Evolutionary conservation across 2,113 vertebrate species (phyloP).

Genomic region (Chloropsis cyanopogon): DNA sequence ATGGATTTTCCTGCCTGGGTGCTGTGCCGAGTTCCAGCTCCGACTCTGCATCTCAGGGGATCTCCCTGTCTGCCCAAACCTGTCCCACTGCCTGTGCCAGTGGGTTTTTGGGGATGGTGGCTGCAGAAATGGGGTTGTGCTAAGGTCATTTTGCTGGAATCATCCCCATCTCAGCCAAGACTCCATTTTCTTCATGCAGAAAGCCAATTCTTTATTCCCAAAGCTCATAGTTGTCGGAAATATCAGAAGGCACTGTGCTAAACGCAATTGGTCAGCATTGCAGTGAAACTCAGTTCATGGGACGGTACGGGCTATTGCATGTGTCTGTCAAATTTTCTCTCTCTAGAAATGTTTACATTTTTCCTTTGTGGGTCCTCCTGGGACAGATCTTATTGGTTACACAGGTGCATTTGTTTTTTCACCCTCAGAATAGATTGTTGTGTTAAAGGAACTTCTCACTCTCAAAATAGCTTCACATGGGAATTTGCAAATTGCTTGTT

Average conservation of each 20-base stretch:
- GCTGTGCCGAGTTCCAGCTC: background rate
- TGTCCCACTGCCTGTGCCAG: background rate
- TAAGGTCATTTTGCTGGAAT: background rate
- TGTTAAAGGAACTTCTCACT: background rate
- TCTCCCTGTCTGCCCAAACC: background rate
- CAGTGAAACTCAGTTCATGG: background rate
- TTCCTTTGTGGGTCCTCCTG: background rate
- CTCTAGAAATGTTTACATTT: background rate
- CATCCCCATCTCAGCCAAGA: background rate
- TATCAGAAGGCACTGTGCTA: background rate
- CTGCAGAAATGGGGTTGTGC: background rate
- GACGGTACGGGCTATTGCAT: too few relatives aligned
- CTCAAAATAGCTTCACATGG: background rate
- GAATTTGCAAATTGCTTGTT: background rate
- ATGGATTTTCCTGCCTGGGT: conserved; percentile 33
- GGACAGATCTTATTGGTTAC: background rate
- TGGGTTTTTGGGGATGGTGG: background rate
- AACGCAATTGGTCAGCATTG: background rate
- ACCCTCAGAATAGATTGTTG: background rate
- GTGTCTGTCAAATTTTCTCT: background rate
- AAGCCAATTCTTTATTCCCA: background rate
- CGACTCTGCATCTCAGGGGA: fast-evolving
- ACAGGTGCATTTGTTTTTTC: background rate
- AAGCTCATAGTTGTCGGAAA: background rate
- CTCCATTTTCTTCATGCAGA: background rate